A percentile compares a stretch with the other conserved stretches of the same genome.
These are phyloP conservation scores for Brachyistius frenatus DNA, from an alignment of 2,113 vertebrate genomes.

Conservation along the genomic window DNA sequence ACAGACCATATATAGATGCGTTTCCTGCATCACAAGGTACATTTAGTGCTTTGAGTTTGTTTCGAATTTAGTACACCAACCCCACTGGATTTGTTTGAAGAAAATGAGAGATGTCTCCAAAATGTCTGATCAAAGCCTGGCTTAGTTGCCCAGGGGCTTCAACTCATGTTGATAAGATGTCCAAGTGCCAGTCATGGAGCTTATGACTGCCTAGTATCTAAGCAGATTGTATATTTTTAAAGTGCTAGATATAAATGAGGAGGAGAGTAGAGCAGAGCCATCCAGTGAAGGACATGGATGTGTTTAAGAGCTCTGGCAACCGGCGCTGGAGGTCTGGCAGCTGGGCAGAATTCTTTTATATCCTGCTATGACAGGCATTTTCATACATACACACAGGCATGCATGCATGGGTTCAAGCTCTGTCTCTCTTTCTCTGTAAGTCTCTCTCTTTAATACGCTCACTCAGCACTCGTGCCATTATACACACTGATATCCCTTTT, in stretches of 20 bases:
- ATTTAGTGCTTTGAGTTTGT: slow-evolving; percentile 68
- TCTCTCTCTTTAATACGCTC: slow-evolving; percentile 51
- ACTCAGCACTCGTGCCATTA: slow-evolving; percentile 48
- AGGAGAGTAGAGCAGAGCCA: slow-evolving; percentile 50
- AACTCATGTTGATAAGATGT: slow-evolving; percentile 71
- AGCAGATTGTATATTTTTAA: slow-evolving; percentile 83
- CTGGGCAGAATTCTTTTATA: slow-evolving; percentile 64
- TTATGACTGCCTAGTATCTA: slow-evolving; percentile 71
- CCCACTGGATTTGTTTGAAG: slow-evolving; percentile 78
- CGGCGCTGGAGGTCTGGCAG: slow-evolving; percentile 63
- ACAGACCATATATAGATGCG: slow-evolving; percentile 34
- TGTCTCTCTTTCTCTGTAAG: slow-evolving; percentile 39
- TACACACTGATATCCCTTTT: slow-evolving; percentile 53
- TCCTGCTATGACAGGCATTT: slow-evolving; percentile 68
- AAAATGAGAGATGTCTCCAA: slow-evolving; percentile 73
- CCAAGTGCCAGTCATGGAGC: slow-evolving; percentile 72
- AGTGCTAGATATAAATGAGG: slow-evolving; percentile 63
- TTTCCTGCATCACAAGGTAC: slow-evolving; percentile 61
- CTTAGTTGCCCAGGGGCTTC: slow-evolving; percentile 69
- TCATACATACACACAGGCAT: slow-evolving; percentile 59
- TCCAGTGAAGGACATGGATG: slow-evolving; percentile 66
- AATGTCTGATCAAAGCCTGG: slow-evolving; percentile 77
- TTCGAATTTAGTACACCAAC: slow-evolving; percentile 69
- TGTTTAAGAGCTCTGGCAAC: slow-evolving; percentile 71
- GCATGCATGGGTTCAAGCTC: slow-evolving; percentile 47